A percentile compares a stretch with the other conserved stretches of the same genome.
Evolutionary conservation across 2,888 invertebrate genomes (phyloP).

Genomic region (Amphiduros pacificus): DNA sequence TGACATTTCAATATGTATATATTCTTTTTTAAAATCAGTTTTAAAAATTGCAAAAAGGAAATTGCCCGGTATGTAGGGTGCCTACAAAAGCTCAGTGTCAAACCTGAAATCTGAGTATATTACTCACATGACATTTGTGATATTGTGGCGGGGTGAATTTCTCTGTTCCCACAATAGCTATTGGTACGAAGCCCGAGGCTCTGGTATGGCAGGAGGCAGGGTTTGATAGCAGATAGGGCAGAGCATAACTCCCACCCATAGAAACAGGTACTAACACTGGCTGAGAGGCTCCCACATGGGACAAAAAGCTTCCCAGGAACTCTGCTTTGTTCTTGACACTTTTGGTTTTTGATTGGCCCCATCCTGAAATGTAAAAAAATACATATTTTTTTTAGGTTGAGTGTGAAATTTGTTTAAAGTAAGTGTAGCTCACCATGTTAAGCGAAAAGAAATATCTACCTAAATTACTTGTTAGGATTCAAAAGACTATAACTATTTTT

Average conservation of each 20-base stretch:
- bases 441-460: neutral
- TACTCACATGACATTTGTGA: constrained; percentile 37
- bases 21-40: too few relatives aligned
- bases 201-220: constrained; percentile 36
- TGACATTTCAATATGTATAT: too few relatives aligned
- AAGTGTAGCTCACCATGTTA: too few relatives aligned
- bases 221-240: constrained; percentile 56
- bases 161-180: constrained; percentile 58
- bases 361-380: too few relatives aligned
- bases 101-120: neutral
- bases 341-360: constrained; percentile 39
- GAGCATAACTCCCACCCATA: constrained; percentile 61
- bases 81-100: too few relatives aligned
- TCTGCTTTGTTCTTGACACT: constrained; percentile 1
- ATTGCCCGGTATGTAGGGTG: too few relatives aligned
- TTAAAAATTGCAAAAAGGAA: too few relatives aligned
- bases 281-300: constrained; percentile 38
- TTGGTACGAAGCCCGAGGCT: constrained; percentile 58
- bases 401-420: too few relatives aligned
- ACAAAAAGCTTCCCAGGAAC: constrained; percentile 39
- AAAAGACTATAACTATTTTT: too few relatives aligned
- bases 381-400: too few relatives aligned
- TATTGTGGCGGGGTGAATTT: constrained; percentile 35
- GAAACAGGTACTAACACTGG: constrained; percentile 62
- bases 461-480: neutral